Conservation (phyloP, 2,888 invertebrate genomes). For the Temnothorax ravouxi region DNA sequence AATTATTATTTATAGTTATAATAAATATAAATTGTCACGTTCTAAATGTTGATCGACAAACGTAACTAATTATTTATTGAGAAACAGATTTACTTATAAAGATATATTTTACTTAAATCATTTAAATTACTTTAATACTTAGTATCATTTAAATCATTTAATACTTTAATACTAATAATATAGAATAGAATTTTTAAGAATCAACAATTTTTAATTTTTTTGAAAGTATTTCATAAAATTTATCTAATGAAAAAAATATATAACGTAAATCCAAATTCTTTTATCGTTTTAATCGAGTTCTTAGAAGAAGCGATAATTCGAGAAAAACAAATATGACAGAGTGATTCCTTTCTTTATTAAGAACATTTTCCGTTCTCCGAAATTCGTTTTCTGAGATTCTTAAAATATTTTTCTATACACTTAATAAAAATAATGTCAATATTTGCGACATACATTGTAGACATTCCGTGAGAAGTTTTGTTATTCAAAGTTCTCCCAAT, state of each 20-base stretch:
- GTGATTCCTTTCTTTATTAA: background rate
- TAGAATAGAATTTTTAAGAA: background rate
- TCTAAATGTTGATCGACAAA: background rate
- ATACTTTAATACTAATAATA: too few relatives aligned
- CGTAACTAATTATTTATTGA: too few relatives aligned
- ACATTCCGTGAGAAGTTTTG: background rate
- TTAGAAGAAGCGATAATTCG: background rate
- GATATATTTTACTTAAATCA: background rate
- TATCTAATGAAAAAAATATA: background rate
- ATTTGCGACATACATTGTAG: background rate
- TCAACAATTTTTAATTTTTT: background rate
- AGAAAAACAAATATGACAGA: background rate
- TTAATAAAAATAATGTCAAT: constrained; percentile 9
- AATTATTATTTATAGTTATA: background rate
- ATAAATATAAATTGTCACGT: background rate
- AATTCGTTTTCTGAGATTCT: background rate
- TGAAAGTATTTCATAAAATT: background rate
- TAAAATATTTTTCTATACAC: background rate
- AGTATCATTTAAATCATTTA: too few relatives aligned
- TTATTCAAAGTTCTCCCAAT: background rate
- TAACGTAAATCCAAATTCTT: background rate
- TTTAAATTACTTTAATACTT: too few relatives aligned
- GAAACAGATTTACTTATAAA: background rate
- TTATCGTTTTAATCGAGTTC: background rate
- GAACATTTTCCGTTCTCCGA: background rate